Conservation (phyloP, 2,888 invertebrate species). For the Melanchra persicariae region DNA sequence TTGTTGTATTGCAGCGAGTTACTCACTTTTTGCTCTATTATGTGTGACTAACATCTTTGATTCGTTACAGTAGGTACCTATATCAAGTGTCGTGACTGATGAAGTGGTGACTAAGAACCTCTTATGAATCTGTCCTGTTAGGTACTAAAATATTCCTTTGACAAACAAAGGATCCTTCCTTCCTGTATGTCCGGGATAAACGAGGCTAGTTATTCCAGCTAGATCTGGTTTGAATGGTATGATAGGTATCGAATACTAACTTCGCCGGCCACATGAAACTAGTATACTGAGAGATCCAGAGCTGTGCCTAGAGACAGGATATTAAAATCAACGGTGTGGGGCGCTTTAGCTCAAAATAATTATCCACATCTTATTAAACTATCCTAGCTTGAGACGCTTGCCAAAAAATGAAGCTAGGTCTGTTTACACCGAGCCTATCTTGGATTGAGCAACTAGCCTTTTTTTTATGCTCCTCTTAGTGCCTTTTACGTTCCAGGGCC, state of each 20-base stretch:
- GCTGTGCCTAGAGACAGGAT: too few species aligned
- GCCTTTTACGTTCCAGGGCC: too few species aligned
- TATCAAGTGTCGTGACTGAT: neutral
- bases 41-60: neutral
- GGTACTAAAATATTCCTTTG: neutral
- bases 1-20: neutral
- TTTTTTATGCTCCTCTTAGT: too few species aligned
- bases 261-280: too few species aligned
- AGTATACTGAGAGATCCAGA: too few species aligned
- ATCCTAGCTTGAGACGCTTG: too few species aligned
- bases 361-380: too few species aligned
- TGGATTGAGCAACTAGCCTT: too few species aligned
- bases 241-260: neutral
- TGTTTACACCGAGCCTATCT: too few species aligned
- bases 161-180: neutral
- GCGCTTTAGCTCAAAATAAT: neutral
- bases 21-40: neutral
- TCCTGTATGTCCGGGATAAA: too few species aligned
- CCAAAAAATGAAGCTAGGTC: too few species aligned
- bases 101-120: neutral
- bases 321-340: neutral
- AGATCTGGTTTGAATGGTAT: too few species aligned
- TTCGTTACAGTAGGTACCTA: neutral
- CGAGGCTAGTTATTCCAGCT: neutral
- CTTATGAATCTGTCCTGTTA: neutral